phyloP scores from a whole-genome alignment of 2,888 invertebrate genomes.

The Drosophila niveifrons region DNA sequence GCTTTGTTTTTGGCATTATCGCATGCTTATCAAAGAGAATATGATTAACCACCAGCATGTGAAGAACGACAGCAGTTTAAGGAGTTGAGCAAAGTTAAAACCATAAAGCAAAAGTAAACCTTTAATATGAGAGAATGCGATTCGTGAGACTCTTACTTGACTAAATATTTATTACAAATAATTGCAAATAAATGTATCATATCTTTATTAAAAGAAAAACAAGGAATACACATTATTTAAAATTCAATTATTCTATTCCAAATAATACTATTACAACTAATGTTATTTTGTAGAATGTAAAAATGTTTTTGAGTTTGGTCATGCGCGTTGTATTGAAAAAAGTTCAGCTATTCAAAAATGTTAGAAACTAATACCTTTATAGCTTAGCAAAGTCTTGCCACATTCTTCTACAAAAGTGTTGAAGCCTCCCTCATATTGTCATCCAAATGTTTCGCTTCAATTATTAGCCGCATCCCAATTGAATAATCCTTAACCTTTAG shows the following conservation, averaged over 20 bases:
- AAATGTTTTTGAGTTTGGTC: too few species aligned
- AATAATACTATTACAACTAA: too few species aligned
- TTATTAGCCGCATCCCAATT: constrained; percentile 49
- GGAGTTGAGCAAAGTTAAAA: background rate
- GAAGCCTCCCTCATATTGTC: constrained; percentile 19
- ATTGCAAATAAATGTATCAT: constrained; percentile 4
- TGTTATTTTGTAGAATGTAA: too few species aligned
- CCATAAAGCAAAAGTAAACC: background rate
- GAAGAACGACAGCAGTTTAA: constrained; percentile 31
- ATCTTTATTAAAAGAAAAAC: background rate
- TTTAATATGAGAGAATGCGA: background rate
- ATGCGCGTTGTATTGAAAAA: background rate
- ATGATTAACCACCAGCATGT: constrained; percentile 41
- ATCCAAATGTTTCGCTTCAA: constrained; percentile 24
- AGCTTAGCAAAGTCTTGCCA: background rate
- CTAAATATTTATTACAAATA: constrained; percentile 11
- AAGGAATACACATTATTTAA: background rate
- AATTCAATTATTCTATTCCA: too few species aligned
- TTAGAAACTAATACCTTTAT: background rate
- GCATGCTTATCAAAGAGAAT: constrained; percentile 58
- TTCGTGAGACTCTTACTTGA: background rate
- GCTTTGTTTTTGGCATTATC: constrained; percentile 56
- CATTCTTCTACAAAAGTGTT: background rate
- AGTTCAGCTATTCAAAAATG: background rate
- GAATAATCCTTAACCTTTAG: constrained; percentile 49